These are phyloP conservation scores for Leucopsar rothschildi DNA, from an alignment of 2,113 vertebrate genomes.

Conservation along the genomic window DNA sequence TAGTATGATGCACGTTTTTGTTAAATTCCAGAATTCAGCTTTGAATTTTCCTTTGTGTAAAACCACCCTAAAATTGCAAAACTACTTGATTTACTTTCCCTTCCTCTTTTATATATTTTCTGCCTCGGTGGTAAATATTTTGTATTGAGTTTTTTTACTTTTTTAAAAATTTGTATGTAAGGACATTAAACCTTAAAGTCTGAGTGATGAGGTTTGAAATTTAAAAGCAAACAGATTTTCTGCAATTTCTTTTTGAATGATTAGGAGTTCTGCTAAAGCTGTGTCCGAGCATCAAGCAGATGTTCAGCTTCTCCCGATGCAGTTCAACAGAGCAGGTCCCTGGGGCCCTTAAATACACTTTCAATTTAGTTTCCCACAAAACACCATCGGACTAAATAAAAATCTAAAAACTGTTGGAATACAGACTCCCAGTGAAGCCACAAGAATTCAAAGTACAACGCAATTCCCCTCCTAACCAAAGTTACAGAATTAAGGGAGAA, in stretches of 20 bases:
- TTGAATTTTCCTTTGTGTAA: conserved; percentile 14
- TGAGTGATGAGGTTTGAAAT: background rate
- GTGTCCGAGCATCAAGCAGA: background rate
- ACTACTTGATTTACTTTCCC: background rate
- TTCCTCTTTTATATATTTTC: background rate
- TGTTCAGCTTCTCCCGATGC: background rate
- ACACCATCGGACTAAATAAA: background rate
- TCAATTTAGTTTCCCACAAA: conserved; percentile 37
- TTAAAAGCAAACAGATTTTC: background rate
- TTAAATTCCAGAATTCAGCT: conserved; percentile 3
- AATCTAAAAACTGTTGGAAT: background rate
- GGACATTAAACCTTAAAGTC: background rate
- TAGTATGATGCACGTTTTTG: conserved; percentile 6
- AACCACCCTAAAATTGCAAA: background rate
- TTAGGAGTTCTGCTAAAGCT: background rate
- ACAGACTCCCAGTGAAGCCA: background rate
- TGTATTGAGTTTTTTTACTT: background rate
- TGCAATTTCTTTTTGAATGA: background rate
- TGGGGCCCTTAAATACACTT: conserved; percentile 17
- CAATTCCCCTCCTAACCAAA: background rate
- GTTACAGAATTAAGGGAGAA: background rate
- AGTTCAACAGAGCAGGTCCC: conserved; percentile 9
- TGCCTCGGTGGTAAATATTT: background rate
- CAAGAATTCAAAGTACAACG: background rate
- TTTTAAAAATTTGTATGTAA: background rate